Evolutionary conservation across 2,113 vertebrate genomes (phyloP), one percentile per base, ranked within the genome.

Genomic region (Meleagris gallopavo): DNA sequence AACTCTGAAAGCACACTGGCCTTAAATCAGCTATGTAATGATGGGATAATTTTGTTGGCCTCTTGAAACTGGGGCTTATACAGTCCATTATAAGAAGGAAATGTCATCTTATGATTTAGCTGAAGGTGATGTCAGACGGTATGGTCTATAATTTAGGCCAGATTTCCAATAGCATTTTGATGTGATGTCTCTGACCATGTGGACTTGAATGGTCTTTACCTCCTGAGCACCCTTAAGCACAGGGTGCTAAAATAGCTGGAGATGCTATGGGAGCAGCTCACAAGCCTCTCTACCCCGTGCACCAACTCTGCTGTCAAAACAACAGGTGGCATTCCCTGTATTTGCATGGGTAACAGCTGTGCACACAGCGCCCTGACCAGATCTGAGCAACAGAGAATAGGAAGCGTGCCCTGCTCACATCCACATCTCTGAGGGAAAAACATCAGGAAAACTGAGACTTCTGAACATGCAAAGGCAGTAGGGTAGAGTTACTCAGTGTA

Each of bases 31-130:
- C 22, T 27, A 66, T 41, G 75, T 88, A 95, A 95, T 75, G 57
- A 92, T 9, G 36, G 84, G 65, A 88, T 88, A 73, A 84, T 93
- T 95, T 93, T 40, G 27, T 54, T 91, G 50, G 0, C 75, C 30
- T n/a, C 95, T 94, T 95, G 87, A 96, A 83, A 58, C 29, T 91
- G 76, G 83, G 57, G 80, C 73, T 90, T 86, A 66, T 52, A 50
- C 15, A 69, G 48, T 92, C 65, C 64, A 75, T 97, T 89, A 84
- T 11, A 77, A 46, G 86, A 93, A 29, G 45, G 84, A 95, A 94
- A 93, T 92, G 34, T 79, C 90, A 92, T 48, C 50, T 67, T 76
- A 75, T 29, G 25, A 83, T 94, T 88, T 77, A 92, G 76, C 24
- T 81, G 65, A 86, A 89, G 83, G 57, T 78, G 46, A 88, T 78